These are phyloP conservation scores for Protonibea diacanthus DNA, from an alignment of 2,797 vertebrate genomes.

Conservation along the genomic window DNA sequence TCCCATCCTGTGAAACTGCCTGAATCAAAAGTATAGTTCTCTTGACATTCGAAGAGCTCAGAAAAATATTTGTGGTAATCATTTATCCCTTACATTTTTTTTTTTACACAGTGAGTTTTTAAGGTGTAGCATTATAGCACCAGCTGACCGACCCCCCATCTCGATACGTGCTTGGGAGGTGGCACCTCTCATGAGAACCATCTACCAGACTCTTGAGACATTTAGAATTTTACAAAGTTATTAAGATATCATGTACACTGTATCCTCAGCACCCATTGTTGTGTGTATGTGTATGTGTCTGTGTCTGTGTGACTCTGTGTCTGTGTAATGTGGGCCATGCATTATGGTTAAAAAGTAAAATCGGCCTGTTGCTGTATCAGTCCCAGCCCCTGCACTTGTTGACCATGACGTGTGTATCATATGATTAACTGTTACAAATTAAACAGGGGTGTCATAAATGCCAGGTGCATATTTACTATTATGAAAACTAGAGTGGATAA, in stretches of 20 bases:
- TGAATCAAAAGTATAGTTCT: slow-evolving; percentile 72
- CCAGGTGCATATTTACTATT: slow-evolving; percentile 57
- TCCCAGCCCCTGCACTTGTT: slow-evolving; percentile 31
- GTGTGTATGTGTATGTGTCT: slow-evolving; percentile 50
- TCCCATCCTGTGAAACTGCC: slow-evolving; percentile 69
- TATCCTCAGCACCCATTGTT: slow-evolving; percentile 77
- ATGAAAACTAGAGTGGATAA: slow-evolving; percentile 57
- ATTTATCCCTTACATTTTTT: slow-evolving; percentile 56
- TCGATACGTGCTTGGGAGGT: slow-evolving; percentile 28
- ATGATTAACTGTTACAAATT: slow-evolving; percentile 48
- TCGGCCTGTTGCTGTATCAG: slow-evolving; percentile 22
- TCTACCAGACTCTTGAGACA: slow-evolving; percentile 57
- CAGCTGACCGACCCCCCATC: slow-evolving; percentile 44
- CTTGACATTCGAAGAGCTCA: slow-evolving; percentile 78
- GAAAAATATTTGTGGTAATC: slow-evolving; percentile 72
- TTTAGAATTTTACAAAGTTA: slow-evolving; percentile 74
- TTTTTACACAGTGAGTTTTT: slow-evolving; percentile 82
- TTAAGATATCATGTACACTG: slow-evolving; percentile 62
- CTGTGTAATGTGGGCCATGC: slow-evolving; percentile 57
- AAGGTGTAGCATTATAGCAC: slow-evolving; percentile 81
- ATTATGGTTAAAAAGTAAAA: slow-evolving; percentile 41
- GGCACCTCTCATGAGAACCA: slow-evolving; percentile 46
- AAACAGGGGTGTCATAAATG: slow-evolving; percentile 45
- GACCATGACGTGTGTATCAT: slow-evolving; percentile 37
- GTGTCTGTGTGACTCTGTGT: slow-evolving; percentile 36